Base-by-base conservation (phyloP, 2,888 invertebrate species). In the Poecilus cupreus region DNA sequence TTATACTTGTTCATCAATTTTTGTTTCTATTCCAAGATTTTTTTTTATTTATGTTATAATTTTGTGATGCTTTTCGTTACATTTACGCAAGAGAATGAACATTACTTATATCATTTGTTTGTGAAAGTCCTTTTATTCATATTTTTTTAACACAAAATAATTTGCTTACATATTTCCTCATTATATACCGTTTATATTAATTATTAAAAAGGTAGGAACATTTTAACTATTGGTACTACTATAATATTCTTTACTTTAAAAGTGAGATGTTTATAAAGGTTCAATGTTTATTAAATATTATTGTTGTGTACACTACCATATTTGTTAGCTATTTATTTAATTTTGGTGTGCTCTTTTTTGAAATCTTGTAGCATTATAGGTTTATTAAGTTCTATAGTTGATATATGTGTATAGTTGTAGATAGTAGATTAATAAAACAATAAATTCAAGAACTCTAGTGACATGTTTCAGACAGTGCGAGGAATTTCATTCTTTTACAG, bases 291-390 rank as follows among this genome's bases (percentile, higher is more conserved):
- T 60, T 77, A 24, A 72, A n/a, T 68, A 77, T 57, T 60, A 22
- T 77, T 77, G 51, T 57, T 37, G 32, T 26, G 39, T 57, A 26
- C 46, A 72, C 72, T 72, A 46, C 72, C 43, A 72, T 26, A 51
- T 76, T 77, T 77, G 57, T 77, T 77, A 77, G 39, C 20, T 77
- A 60, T 54, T 76, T 54, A 54, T 75, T 75, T 49, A 8, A 54
- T 77, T 77, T 77, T 77, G 77, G 60, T 77, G 77, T 77, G 77
- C 77, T 77, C 39, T 43, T 77, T 54, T 43, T 16, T 22, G 24
- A 54, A 77, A 60, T 57, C 26, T 54, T 20, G 10, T 37, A 54
- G 39, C 16, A 57, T 57, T 22, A 43, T 77, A 60, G 54, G 11
- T 75, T 75, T 49, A 54, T 13, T 75, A 54, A 37, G 75, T 74